Conservation (phyloP, 2,888 invertebrate species). For the Lacanobia wlatinum region DNA sequence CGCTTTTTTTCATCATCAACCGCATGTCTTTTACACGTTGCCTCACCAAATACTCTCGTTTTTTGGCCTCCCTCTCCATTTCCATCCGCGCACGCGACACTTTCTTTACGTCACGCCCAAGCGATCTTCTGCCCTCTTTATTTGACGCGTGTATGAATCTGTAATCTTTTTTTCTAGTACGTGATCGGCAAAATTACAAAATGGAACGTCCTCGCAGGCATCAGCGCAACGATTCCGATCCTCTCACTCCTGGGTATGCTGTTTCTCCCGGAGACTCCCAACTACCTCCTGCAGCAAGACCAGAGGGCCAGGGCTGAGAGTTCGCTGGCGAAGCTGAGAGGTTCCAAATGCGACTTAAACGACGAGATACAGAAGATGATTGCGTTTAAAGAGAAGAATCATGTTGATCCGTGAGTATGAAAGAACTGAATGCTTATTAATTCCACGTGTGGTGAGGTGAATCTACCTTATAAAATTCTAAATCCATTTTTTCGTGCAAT, state of each 20-base stretch:
- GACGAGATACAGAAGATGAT: conserved; percentile 92
- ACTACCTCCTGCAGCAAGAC: conserved; percentile 92
- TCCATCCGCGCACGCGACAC: not conserved
- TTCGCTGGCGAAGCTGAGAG: conserved; percentile 91
- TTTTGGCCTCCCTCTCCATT: not conserved
- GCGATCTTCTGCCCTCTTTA: not conserved
- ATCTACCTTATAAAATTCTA: not conserved
- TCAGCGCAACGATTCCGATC: conserved; percentile 92
- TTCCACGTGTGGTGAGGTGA: not conserved
- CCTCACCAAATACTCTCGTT: not conserved
- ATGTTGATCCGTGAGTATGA: conserved; percentile 88
- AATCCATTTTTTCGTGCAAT: not conserved
- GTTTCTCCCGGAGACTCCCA: conserved; percentile 93
- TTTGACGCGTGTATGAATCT: not conserved
- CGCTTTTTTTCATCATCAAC: too few relatives aligned
- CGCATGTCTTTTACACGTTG: too few relatives aligned
- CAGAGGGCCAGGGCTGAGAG: conserved; percentile 91
- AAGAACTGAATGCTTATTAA: not conserved
- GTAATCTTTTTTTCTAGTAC: conserved; percentile 85
- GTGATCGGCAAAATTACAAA: conserved; percentile 91
- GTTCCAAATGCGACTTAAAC: conserved; percentile 91
- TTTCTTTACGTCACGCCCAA: not conserved
- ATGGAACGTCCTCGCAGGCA: conserved; percentile 92
- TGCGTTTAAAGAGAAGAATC: conserved; percentile 92
- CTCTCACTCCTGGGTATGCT: conserved; percentile 91